phyloP scores from a whole-genome alignment of 2,888 invertebrate genomes.

The Amblyteles armatorius region DNA sequence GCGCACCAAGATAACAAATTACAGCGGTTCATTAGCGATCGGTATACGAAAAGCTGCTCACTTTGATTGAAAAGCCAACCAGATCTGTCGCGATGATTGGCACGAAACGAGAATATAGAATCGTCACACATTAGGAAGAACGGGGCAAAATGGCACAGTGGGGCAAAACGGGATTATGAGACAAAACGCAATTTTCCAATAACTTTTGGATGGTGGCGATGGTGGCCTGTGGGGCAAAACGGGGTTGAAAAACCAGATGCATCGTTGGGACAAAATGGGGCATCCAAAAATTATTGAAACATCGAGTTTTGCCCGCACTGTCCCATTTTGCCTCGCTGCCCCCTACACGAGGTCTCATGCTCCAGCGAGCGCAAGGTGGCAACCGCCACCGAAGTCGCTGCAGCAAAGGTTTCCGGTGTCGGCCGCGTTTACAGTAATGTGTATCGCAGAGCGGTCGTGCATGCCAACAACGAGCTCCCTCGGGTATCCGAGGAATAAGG shows the following conservation, averaged over 20 bases:
- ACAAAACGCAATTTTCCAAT: too few relatives aligned
- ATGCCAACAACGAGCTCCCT: slow-evolving; percentile 59
- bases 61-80: not conserved
- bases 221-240: too few relatives aligned
- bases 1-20: not conserved
- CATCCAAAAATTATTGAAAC: too few relatives aligned
- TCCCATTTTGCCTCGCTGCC: too few relatives aligned
- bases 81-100: not conserved
- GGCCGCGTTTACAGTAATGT: slow-evolving; percentile 39
- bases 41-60: not conserved
- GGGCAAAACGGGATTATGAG: too few relatives aligned
- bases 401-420: slow-evolving; percentile 22
- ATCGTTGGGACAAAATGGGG: too few relatives aligned
- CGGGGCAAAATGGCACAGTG: too few relatives aligned
- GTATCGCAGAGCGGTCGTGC: slow-evolving; percentile 40
- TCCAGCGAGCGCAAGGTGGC: slow-evolving; percentile 9
- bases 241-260: too few relatives aligned
- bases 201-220: too few relatives aligned
- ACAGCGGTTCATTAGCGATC: not conserved
- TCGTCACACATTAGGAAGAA: not conserved
- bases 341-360: not conserved
- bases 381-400: slow-evolving; percentile 8
- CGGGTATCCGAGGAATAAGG: slow-evolving; percentile 48
- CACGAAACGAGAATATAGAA: not conserved
- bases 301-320: too few relatives aligned